Evolutionary conservation across 2,888 invertebrate genomes (phyloP), one percentile per base, ranked within the genome.

Genomic region (Papilio demoleus): DNA sequence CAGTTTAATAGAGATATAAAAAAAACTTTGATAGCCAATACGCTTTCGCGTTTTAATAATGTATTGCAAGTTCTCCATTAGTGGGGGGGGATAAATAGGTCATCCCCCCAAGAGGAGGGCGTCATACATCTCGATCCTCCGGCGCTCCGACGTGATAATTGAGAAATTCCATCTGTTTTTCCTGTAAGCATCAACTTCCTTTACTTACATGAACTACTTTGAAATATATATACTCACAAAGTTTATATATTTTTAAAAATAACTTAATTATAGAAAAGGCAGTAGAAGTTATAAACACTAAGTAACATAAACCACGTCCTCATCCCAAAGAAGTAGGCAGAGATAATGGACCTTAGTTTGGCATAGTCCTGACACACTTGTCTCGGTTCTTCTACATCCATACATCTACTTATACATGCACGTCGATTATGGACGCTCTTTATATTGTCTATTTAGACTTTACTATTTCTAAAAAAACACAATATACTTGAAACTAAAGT

Each of bases 31-130:
- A 64, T 47, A 31, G 47, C 40, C 68, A 22, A 68, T 60, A 65
- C 68, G 42, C 11, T 65, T 9, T 60, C 60, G 64, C 47, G 72
- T 73, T 73, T 72, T 73, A 76, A 75, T 72, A 72, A 72, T 68
- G 70, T 75, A 75, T 72, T 71, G 70, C 70, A 70, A 71, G 67
- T 76, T 75, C 80, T 71, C 78, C 81, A 80, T 83, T 81, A 80
- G 81, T 83, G 80, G 78, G 79, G 73, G 68, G 71, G 83, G 76
- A 82, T 80, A 87, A 86, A 82, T 88, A 81, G 88, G 88, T 85
- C 87, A 77, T 77, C 74, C 78, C 70, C 73, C 74, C 50, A 63
- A 69, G 17, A 50, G 64, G 34, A 72, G 73, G 76, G 77, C 74
- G 76, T 78, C 80, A 82, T 80, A 83, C 84, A 81, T 87, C 87